These are phyloP conservation scores for Diloba caeruleocephala DNA, from an alignment of 2,888 invertebrate genomes.

Conservation along the genomic window DNA sequence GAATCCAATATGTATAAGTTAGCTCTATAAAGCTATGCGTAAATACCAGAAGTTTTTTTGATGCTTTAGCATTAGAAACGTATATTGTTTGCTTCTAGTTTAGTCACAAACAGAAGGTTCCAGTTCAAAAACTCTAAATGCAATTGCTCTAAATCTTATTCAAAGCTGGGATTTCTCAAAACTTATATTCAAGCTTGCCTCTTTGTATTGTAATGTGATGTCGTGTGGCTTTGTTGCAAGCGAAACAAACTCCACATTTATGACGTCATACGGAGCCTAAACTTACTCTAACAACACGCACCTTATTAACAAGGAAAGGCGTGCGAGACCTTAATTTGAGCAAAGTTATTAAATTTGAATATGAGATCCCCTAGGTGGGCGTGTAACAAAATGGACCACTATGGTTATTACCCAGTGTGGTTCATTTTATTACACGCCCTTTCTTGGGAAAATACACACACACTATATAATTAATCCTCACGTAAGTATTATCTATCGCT, in stretches of 20 bases:
- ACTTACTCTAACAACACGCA: conserved; percentile 62
- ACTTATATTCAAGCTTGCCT: conserved; percentile 38
- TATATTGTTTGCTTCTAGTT: conserved; percentile 25
- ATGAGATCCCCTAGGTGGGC: conserved; percentile 53
- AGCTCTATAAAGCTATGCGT: not conserved
- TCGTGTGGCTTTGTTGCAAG: conserved; percentile 36
- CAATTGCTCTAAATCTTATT: conserved; percentile 47
- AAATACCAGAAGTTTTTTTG: not conserved
- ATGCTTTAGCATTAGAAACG: conserved; percentile 13
- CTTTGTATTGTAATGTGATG: conserved; percentile 48
- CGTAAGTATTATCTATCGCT: not conserved
- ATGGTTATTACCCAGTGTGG: too few species aligned
- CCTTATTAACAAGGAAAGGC: conserved; percentile 66
- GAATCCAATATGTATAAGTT: conserved; percentile 16
- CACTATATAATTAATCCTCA: conserved; percentile 31
- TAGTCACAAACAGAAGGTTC: conserved; percentile 23
- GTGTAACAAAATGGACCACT: conserved; percentile 54
- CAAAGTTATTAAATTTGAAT: conserved; percentile 69
- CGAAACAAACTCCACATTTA: conserved; percentile 47
- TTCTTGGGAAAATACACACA: conserved; percentile 21
- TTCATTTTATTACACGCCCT: too few species aligned
- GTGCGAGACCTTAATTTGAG: conserved; percentile 60
- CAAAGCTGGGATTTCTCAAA: conserved; percentile 40
- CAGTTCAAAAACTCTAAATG: conserved; percentile 32
- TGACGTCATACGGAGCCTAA: conserved; percentile 44